Percentiles rank a stretch among this genome's conserved stretches.
phyloP scores from a whole-genome alignment of 2,113 vertebrate species.

The Caloenas nicobarica region DNA sequence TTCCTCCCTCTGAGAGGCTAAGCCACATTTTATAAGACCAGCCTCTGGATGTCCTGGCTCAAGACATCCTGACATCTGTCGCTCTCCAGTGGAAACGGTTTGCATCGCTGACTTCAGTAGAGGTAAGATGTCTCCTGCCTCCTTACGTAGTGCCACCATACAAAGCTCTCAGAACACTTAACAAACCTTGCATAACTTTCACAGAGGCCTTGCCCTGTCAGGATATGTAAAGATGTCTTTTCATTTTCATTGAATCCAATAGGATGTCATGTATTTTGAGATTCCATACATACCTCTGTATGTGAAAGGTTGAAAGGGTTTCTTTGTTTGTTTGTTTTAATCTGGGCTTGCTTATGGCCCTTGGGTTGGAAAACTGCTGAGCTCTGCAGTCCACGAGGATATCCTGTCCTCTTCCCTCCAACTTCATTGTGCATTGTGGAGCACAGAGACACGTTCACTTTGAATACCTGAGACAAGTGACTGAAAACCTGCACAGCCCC shows the following conservation, averaged over 20 bases:
- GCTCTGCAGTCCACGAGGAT: background rate
- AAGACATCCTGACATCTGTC: background rate
- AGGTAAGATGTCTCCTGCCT: background rate
- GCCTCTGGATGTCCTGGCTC: background rate
- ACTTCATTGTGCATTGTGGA: background rate
- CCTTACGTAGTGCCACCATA: accelerated
- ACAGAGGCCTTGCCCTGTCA: background rate
- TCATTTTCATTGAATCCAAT: background rate
- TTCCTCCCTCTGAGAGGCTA: background rate
- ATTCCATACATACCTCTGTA: background rate
- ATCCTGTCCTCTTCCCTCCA: background rate
- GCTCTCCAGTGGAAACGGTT: background rate
- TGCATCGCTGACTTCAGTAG: accelerated
- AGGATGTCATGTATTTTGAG: background rate
- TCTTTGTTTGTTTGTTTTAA: no score
- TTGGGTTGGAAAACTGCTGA: background rate
- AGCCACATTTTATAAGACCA: background rate
- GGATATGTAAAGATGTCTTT: background rate
- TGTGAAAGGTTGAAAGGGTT: background rate
- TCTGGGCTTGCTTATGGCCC: background rate
- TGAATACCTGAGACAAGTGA: background rate
- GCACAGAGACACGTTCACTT: accelerated
- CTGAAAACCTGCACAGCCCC: background rate
- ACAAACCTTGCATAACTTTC: background rate
- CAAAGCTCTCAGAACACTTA: background rate